phyloP scores from a whole-genome alignment of 2,797 vertebrate genomes.

The Pseudochaenichthys georgianus region DNA sequence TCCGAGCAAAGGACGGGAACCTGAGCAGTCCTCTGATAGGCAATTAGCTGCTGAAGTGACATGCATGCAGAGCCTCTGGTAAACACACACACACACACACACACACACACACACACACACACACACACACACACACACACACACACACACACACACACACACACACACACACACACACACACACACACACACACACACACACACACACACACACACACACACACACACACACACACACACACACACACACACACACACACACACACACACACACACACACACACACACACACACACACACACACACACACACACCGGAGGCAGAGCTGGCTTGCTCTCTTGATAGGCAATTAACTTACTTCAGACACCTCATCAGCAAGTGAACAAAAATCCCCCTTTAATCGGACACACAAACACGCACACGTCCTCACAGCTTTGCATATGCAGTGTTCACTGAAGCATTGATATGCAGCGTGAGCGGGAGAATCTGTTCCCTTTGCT shows the following conservation, averaged over 20 bases:
- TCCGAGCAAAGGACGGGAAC: constrained; percentile 65
- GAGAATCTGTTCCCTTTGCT: constrained; percentile 74
- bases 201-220: too few species aligned
- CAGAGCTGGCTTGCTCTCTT: constrained; percentile 77
- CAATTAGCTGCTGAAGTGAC: constrained; percentile 67
- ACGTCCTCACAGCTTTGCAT: constrained; percentile 65
- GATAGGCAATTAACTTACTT: constrained; percentile 84
- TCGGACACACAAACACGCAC: constrained; percentile 62
- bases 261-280: too few species aligned
- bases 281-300: too few species aligned
- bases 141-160: too few species aligned
- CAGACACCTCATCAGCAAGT: constrained; percentile 80
- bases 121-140: too few species aligned
- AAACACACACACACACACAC: constrained; percentile 51
- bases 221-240: too few species aligned
- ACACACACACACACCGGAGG: constrained; percentile 7
- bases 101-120: too few species aligned
- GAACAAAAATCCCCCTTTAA: constrained; percentile 72
- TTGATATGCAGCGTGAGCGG: constrained; percentile 76
- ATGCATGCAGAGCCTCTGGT: constrained; percentile 24
- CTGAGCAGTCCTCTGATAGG: constrained; percentile 60
- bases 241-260: too few species aligned
- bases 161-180: too few species aligned
- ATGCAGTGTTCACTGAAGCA: constrained; percentile 75
- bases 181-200: too few species aligned